These are phyloP conservation scores for Bombyx mandarina DNA, from an alignment of 1,140 invertebrate species.

Conservation along the genomic window DNA sequence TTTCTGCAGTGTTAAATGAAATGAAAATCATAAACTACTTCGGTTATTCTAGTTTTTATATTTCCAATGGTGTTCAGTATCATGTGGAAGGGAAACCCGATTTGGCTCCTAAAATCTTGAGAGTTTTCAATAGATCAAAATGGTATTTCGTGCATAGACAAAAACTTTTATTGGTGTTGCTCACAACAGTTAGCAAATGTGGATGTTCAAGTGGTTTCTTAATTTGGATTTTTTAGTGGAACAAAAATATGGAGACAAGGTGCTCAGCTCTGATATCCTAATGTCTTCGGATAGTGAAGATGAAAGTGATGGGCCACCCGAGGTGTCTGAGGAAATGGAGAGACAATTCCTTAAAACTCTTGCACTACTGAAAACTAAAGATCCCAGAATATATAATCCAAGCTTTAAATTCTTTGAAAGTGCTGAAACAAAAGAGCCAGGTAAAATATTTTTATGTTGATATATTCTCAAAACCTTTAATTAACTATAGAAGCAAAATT, in stretches of 20 bases:
- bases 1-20: too few relatives aligned
- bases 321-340: slow-evolving; percentile 76
- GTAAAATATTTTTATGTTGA: slow-evolving; percentile 19
- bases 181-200: too few relatives aligned
- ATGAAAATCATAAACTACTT: too few relatives aligned
- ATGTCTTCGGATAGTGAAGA: slow-evolving; percentile 53
- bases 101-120: too few relatives aligned
- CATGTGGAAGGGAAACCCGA: too few relatives aligned
- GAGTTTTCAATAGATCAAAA: too few relatives aligned
- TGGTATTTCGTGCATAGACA: too few relatives aligned
- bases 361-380: slow-evolving; percentile 87
- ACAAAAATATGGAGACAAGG: slow-evolving; percentile 55
- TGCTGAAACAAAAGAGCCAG: slow-evolving; percentile 38
- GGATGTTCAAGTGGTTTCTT: neutral
- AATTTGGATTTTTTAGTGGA: slow-evolving; percentile 38
- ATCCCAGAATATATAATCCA: slow-evolving; percentile 90
- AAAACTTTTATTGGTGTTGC: too few relatives aligned
- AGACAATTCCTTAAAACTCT: slow-evolving; percentile 90
- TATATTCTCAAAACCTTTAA: neutral
- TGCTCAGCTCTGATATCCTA: slow-evolving; percentile 29
- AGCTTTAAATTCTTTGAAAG: slow-evolving; percentile 82
- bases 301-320: slow-evolving; percentile 48
- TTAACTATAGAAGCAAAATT: neutral
- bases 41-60: too few relatives aligned
- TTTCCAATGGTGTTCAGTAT: too few relatives aligned